phyloP scores from a whole-genome alignment of 2,113 vertebrate genomes.

The Grammomys dolichurus region DNA sequence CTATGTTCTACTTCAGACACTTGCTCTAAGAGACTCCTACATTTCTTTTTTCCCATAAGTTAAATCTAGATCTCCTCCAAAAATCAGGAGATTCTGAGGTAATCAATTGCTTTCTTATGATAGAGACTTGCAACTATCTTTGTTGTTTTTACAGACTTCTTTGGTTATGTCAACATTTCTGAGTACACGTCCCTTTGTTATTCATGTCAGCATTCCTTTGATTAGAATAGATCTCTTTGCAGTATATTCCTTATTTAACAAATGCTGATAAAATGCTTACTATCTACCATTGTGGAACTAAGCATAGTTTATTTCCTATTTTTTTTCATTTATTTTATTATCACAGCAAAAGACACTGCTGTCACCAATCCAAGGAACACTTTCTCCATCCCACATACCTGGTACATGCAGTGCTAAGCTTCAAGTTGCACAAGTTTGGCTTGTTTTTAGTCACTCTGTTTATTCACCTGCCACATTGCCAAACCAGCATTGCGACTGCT shows the following conservation, averaged over 20 bases:
- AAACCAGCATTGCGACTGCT: background rate
- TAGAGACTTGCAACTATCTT: background rate
- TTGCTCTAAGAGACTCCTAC: background rate
- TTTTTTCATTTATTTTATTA: background rate
- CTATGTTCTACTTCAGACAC: background rate
- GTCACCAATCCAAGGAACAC: background rate
- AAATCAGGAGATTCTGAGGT: background rate
- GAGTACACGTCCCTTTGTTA: background rate
- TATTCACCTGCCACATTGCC: background rate
- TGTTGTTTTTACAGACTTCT: background rate
- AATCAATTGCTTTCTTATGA: background rate
- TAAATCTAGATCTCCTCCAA: background rate
- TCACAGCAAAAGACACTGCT: background rate
- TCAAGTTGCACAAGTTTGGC: background rate
- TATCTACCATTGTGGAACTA: background rate
- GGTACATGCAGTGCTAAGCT: background rate
- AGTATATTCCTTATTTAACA: slow-evolving; percentile 27
- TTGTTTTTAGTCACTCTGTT: background rate
- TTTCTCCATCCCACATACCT: background rate
- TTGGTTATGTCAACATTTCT: background rate
- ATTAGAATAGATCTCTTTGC: background rate
- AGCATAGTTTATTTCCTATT: background rate
- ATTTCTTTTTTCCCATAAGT: slow-evolving; percentile 28
- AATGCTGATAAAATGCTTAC: background rate
- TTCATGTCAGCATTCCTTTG: background rate